Evolutionary conservation across 2,888 invertebrate genomes (phyloP), one percentile per base, ranked within the genome.

Genomic region (Pomacea canaliculata): DNA sequence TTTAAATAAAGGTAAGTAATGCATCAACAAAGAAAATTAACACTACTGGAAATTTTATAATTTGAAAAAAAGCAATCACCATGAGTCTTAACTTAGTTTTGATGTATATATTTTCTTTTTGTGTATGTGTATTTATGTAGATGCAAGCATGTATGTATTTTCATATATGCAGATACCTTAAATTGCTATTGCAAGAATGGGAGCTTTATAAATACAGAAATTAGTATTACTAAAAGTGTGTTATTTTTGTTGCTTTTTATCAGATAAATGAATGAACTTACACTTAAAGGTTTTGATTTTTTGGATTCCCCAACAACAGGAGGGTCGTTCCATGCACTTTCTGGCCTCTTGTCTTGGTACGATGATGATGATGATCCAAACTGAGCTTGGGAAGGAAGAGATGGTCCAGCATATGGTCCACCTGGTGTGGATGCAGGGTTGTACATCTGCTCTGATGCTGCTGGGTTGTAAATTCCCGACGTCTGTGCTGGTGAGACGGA

Each of bases 261-360:
- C 23, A 23, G 23, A 23, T 23, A 23, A 3, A 37, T 37, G 1
- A 3, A 37, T 3, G 19, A 3, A 70, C 68, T 48, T 46, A 68
- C 68, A 48, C 10, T 37, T 8, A 71, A 37, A 27, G 70, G 62
- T 49, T 78, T 80, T 27, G 74, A 69, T 48, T 80, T 80, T 51
- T 74, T 74, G 8, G 73, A 73, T 66, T 81, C 83, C 23, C 77
- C 82, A 8, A 90, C 81, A 72, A 84, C 73, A n/a, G 91, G 91
- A 10, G 91, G 90, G 79, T 91, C 91, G 81, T 91, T 91, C 91
- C 91, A 91, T 4, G 87, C 88, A n/a, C 73, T 77, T 10, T 81
- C 81, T 12, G 87, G 85, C 68, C 85, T 85, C 59, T 83, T 80
- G 74, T 88, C 88, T 80, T 88, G 87, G 81, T 84, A 89, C 0